Evolutionary conservation across 53 echinoderm and acorn worm genomes (phyloP).

Genomic region (Echinarachnius parma): DNA sequence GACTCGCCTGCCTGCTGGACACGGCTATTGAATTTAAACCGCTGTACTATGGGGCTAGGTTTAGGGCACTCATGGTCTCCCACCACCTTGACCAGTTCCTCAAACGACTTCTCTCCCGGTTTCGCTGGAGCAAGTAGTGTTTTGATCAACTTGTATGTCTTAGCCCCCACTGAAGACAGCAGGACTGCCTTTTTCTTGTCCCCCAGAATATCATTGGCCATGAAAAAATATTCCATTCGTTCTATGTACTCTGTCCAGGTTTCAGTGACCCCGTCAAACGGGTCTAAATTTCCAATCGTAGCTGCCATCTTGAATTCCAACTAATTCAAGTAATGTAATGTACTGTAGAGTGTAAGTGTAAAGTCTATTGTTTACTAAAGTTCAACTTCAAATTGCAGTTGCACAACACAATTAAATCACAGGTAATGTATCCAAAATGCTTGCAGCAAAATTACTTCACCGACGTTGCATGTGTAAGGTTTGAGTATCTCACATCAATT

Average conservation of each 20-base stretch:
- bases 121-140: not conserved
- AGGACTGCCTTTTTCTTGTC: not conserved
- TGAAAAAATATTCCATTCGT: conserved; percentile 1
- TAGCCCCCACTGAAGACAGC: not conserved
- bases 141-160: conserved; percentile 3
- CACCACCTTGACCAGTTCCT: not conserved
- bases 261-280: not conserved
- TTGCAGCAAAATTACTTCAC: not conserved
- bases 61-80: not conserved
- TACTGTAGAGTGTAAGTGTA: too few species aligned
- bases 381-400: too few species aligned
- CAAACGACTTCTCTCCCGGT: not conserved
- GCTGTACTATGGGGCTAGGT: not conserved
- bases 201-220: not conserved
- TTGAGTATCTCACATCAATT: not conserved
- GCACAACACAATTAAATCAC: too few species aligned
- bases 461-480: not conserved
- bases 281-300: not conserved
- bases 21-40: not conserved
- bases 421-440: too few species aligned
- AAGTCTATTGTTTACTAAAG: too few species aligned
- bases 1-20: not conserved
- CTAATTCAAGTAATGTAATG: not conserved
- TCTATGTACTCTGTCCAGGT: conserved; percentile 3
- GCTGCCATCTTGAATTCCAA: not conserved